Conservation (phyloP, 2,113 vertebrate genomes). For the Osmerus mordax region DNA sequence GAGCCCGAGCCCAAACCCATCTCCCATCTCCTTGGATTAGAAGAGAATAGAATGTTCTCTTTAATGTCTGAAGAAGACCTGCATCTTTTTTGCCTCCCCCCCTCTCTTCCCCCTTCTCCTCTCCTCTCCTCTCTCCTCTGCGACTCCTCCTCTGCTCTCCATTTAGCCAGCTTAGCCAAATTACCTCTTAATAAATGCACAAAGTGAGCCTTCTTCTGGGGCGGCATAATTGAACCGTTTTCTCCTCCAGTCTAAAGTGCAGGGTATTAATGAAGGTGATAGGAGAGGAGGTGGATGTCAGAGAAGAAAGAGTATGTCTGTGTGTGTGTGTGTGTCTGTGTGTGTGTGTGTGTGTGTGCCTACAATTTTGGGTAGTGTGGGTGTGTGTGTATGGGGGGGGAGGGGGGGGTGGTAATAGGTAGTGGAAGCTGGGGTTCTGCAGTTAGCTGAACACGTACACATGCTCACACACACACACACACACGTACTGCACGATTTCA, state of each 20-base stretch:
- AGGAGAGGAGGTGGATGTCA: constrained; percentile 11
- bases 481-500: neutral
- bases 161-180: constrained; percentile 50
- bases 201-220: constrained; percentile 30
- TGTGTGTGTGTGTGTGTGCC: no score
- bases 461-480: neutral
- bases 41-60: constrained; percentile 69
- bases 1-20: constrained; percentile 56
- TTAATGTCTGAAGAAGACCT: constrained; percentile 63
- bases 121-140: neutral
- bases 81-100: constrained; percentile 24
- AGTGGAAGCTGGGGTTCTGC: constrained; percentile 11
- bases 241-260: constrained; percentile 40
- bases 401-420: constrained; percentile 4
- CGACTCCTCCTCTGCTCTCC: constrained; percentile 1
- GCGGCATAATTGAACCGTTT: constrained; percentile 47
- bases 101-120: neutral
- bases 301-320: neutral
- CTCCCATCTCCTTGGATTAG: constrained; percentile 76
- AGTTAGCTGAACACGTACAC: constrained; percentile 33
- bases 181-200: constrained; percentile 52
- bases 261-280: constrained; percentile 50
- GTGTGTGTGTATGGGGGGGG: neutral
- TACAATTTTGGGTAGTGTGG: neutral
- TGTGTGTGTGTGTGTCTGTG: neutral